Conservation (phyloP, 2,888 invertebrate species). For the Spicauda simplicius region DNA sequence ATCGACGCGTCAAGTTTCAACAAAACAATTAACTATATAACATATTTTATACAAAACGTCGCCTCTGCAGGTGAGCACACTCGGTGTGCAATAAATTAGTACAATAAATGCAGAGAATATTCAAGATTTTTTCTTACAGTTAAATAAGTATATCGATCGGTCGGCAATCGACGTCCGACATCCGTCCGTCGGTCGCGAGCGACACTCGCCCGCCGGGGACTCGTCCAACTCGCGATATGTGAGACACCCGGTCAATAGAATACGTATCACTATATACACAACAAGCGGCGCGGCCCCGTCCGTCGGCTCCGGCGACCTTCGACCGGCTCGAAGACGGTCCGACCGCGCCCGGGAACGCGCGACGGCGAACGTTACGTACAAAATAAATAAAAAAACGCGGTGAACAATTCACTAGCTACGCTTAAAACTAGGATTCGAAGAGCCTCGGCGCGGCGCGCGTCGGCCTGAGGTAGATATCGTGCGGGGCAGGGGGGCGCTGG, state of each 20-base stretch:
- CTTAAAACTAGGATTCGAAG: slow-evolving; percentile 79
- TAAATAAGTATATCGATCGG: slow-evolving; percentile 45
- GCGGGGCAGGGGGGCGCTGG: slow-evolving; percentile 37
- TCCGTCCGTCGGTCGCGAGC: slow-evolving; percentile 2
- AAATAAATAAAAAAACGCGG: slow-evolving; percentile 63
- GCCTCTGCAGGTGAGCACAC: slow-evolving; percentile 54
- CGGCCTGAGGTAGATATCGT: slow-evolving; percentile 65
- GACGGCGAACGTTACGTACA: slow-evolving; percentile 42
- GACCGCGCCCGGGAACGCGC: slow-evolving; percentile 21
- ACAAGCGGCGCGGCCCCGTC: neutral
- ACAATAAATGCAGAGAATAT: slow-evolving; percentile 64
- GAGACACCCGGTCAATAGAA: slow-evolving; percentile 22
- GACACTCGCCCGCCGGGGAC: slow-evolving; percentile 1
- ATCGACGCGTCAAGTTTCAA: slow-evolving; percentile 45
- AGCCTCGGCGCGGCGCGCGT: slow-evolving; percentile 54
- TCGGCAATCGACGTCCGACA: slow-evolving; percentile 17
- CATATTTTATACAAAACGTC: slow-evolving; percentile 42
- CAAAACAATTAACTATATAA: slow-evolving; percentile 48
- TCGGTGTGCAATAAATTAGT: slow-evolving; percentile 54
- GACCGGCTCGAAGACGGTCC: neutral
- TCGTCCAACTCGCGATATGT: slow-evolving; percentile 2
- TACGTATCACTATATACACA: slow-evolving; percentile 22
- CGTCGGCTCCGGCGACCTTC: neutral
- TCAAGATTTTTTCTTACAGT: slow-evolving; percentile 54
- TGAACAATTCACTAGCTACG: slow-evolving; percentile 69